These are phyloP conservation scores for Lontra canadensis DNA, from an alignment of 2,113 vertebrate species.

Conservation along the genomic window DNA sequence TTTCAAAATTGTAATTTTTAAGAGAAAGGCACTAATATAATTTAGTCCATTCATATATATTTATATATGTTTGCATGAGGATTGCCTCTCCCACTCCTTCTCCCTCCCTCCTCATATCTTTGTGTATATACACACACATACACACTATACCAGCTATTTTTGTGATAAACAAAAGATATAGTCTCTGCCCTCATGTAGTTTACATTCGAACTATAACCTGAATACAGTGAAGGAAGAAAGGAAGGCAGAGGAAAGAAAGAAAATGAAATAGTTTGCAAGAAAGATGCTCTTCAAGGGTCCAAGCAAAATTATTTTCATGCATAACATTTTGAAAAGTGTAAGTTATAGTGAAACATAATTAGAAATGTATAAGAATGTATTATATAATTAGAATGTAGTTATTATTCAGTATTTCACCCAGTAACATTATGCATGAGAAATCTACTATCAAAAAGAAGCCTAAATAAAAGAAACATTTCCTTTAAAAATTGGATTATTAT, in stretches of 20 bases:
- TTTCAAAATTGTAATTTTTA: neutral
- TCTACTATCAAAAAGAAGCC: neutral
- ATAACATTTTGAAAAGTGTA: neutral
- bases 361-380: neutral
- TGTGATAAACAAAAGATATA: neutral
- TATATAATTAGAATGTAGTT: neutral
- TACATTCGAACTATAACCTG: neutral
- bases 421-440: neutral
- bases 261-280: neutral
- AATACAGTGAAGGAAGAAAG: neutral
- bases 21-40: neutral
- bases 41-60: neutral
- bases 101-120: neutral
- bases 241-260: neutral
- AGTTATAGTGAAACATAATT: neutral
- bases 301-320: neutral
- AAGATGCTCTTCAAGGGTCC: neutral
- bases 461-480: neutral
- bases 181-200: neutral
- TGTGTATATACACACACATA: neutral
- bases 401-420: neutral
- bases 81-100: neutral
- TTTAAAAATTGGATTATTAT: neutral
- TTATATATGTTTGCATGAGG: neutral
- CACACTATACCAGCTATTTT: neutral